Conservation (phyloP, 2,888 invertebrate genomes). For the Tetheella fluctuosa region DNA sequence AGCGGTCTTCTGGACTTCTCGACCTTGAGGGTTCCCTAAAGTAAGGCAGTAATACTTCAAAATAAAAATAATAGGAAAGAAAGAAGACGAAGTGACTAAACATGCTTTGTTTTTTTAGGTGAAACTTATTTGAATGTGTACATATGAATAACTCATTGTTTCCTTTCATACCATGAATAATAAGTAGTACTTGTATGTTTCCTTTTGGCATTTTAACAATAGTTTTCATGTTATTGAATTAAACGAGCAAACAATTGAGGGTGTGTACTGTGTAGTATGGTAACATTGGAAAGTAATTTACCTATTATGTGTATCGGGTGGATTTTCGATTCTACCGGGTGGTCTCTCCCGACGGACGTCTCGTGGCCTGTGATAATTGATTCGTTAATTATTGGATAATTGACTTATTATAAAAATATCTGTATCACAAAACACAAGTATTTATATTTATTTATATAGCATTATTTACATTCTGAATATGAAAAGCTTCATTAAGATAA, state of each 20-base stretch:
- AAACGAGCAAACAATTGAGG: no score
- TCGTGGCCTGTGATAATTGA: slow-evolving; percentile 50
- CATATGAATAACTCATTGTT: no score
- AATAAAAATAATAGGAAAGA: no score
- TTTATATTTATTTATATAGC: not conserved
- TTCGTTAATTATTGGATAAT: not conserved
- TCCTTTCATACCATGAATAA: no score
- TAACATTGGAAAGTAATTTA: not conserved
- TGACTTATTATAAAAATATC: not conserved
- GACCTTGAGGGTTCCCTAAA: slow-evolving; percentile 51
- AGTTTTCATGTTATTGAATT: no score
- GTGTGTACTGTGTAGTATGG: no score
- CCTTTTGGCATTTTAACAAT: no score
- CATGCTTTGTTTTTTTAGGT: no score
- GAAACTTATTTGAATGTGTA: no score
- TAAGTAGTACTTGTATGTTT: no score
- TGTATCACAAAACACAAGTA: not conserved
- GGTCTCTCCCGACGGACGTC: slow-evolving; percentile 65
- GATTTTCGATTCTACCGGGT: slow-evolving; percentile 53
- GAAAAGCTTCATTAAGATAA: slow-evolving; percentile 3
- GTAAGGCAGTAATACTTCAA: not conserved
- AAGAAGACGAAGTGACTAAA: not conserved
- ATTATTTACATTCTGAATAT: slow-evolving; percentile 3
- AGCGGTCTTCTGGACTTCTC: slow-evolving; percentile 58
- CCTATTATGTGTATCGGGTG: slow-evolving; percentile 24